Evolutionary conservation across 2,113 vertebrate genomes (phyloP).

Genomic region (Equus przewalskii): DNA sequence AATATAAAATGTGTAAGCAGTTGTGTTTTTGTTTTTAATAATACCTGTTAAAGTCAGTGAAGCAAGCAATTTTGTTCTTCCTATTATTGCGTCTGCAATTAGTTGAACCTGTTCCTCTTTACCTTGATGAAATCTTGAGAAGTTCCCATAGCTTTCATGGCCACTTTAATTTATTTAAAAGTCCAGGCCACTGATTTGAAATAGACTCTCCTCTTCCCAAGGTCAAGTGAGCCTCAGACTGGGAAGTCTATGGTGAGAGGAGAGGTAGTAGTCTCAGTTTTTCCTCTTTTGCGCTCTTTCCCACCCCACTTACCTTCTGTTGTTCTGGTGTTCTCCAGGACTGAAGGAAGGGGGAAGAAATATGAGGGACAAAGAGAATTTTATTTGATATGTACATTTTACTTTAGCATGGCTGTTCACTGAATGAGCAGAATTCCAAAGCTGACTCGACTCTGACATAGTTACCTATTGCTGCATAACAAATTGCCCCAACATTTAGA

Average conservation of each 20-base stretch:
- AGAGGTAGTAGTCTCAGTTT: background rate
- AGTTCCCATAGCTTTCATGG: too few relatives aligned
- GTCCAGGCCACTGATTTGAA: background rate
- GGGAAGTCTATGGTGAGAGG: background rate
- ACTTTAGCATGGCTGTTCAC: background rate
- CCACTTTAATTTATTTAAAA: background rate
- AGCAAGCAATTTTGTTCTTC: too few relatives aligned
- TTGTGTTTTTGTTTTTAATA: too few relatives aligned
- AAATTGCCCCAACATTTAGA: background rate
- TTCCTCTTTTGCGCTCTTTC: background rate
- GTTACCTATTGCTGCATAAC: background rate
- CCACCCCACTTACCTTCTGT: background rate
- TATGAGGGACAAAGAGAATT: background rate
- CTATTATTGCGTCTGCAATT: too few relatives aligned
- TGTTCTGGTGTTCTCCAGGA: background rate
- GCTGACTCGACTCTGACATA: background rate
- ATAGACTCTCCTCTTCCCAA: background rate
- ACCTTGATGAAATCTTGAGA: too few relatives aligned
- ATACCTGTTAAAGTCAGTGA: too few relatives aligned
- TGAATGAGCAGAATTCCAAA: background rate
- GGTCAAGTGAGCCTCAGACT: background rate
- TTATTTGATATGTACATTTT: background rate
- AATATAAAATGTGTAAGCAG: too few relatives aligned
- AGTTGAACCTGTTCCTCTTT: too few relatives aligned
- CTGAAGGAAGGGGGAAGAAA: background rate